phyloP scores from a whole-genome alignment of 35 echinoderm and acorn worm genomes.

The Heliocidaris erythrogramma region DNA sequence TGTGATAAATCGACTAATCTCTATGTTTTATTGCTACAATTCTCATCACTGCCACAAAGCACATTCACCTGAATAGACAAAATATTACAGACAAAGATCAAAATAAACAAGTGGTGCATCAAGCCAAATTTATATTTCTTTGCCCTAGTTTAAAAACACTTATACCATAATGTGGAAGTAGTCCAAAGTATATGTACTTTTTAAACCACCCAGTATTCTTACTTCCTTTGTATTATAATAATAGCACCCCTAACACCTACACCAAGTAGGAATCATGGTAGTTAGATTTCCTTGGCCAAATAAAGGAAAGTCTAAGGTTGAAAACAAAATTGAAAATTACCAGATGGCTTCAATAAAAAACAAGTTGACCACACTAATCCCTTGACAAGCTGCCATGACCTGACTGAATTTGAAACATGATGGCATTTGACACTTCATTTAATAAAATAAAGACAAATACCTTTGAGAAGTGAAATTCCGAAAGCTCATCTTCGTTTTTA shows the following conservation, averaged over 20 bases:
- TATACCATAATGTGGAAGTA: not conserved
- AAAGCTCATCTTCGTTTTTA: too few relatives aligned
- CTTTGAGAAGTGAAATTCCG: not conserved
- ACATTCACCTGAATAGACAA: too few relatives aligned
- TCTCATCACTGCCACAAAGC: too few relatives aligned
- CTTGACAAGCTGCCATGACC: not conserved
- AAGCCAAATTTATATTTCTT: not conserved
- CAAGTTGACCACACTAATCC: not conserved
- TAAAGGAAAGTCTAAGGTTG: conserved; percentile 17
- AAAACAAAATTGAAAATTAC: not conserved
- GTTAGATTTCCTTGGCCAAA: conserved; percentile 10
- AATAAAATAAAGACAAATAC: not conserved
- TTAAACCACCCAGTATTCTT: not conserved
- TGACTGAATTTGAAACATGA: not conserved
- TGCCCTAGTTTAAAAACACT: not conserved
- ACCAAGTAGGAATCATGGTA: conserved; percentile 2
- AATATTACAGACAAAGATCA: not conserved
- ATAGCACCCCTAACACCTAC: not conserved
- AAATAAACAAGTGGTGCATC: not conserved
- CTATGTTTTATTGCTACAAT: too few relatives aligned
- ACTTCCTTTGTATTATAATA: not conserved
- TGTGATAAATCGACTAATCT: too few relatives aligned
- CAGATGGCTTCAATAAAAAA: not conserved
- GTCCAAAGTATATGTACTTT: not conserved
- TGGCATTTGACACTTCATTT: not conserved